Percentiles rank a stretch among this genome's conserved stretches.
These are phyloP conservation scores for Buceros bicornis DNA, from an alignment of 2,797 vertebrate species.

Conservation along the genomic window DNA sequence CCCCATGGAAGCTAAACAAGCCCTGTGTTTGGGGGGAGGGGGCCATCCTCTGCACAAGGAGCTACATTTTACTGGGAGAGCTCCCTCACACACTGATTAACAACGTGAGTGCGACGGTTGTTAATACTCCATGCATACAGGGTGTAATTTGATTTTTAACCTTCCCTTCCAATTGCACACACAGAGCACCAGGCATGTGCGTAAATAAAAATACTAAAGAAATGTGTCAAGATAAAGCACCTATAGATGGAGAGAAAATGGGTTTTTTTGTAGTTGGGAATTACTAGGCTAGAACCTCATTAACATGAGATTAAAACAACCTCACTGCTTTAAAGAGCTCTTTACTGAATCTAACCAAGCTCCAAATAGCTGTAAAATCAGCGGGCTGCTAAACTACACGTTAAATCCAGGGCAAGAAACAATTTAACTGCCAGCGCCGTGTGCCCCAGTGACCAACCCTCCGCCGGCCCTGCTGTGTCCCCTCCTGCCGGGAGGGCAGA, in stretches of 20 bases:
- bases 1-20: neutral
- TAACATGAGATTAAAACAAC: neutral
- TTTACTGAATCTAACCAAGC: neutral
- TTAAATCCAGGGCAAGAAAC: neutral
- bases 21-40: too few relatives aligned
- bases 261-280: neutral
- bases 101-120: neutral
- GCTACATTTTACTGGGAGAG: neutral
- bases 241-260: neutral
- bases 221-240: neutral
- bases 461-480: rapidly evolving
- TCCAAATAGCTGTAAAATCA: neutral
- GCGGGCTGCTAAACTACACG: neutral
- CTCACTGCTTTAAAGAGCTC: neutral
- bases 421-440: neutral
- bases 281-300: neutral
- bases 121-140: neutral
- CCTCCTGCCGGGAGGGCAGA: neutral
- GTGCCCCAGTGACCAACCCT: neutral
- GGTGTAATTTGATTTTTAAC: neutral
- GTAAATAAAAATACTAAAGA: neutral
- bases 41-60: neutral
- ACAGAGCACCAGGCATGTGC: rapidly evolving
- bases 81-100: neutral
- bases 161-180: neutral